These are phyloP conservation scores for Acanthosoma haemorrhoidale DNA, from an alignment of 2,888 invertebrate species.

Conservation along the genomic window DNA sequence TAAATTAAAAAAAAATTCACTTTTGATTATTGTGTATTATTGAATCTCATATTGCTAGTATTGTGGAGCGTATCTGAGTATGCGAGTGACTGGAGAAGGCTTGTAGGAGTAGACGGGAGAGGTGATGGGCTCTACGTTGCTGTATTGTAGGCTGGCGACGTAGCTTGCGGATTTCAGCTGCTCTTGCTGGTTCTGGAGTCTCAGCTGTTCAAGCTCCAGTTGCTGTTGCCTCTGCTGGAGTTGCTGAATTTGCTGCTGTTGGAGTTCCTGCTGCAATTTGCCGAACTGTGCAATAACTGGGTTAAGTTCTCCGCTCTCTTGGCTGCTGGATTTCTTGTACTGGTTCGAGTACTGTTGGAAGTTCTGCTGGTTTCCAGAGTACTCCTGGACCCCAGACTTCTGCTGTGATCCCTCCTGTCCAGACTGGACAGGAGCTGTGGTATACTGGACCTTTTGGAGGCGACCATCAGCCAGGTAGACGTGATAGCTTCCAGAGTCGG, in stretches of 20 bases:
- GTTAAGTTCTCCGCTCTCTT: background rate
- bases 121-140: constrained; percentile 11
- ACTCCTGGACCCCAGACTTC: background rate
- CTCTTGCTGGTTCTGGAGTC: constrained; percentile 10
- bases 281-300: constrained; percentile 16
- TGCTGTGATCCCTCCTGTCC: background rate
- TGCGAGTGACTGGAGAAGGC: constrained; percentile 19
- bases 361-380: background rate
- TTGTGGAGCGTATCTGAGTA: constrained; percentile 21
- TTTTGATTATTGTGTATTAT: too few relatives aligned
- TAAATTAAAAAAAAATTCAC: too few relatives aligned
- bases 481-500: constrained; percentile 3
- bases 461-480: constrained; percentile 17
- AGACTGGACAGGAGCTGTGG: constrained; percentile 1
- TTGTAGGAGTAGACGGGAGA: constrained; percentile 16
- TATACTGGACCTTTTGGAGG: constrained; percentile 16
- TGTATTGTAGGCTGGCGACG: background rate
- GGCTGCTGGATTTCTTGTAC: background rate
- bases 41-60: background rate
- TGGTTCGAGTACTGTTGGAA: background rate
- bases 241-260: constrained; percentile 1
- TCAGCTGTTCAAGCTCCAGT: background rate
- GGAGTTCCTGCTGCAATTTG: background rate
- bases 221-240: constrained; percentile 8
- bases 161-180: background rate